Evolutionary conservation across 2,797 vertebrate species (phyloP).

Genomic region (Brotula barbata): DNA sequence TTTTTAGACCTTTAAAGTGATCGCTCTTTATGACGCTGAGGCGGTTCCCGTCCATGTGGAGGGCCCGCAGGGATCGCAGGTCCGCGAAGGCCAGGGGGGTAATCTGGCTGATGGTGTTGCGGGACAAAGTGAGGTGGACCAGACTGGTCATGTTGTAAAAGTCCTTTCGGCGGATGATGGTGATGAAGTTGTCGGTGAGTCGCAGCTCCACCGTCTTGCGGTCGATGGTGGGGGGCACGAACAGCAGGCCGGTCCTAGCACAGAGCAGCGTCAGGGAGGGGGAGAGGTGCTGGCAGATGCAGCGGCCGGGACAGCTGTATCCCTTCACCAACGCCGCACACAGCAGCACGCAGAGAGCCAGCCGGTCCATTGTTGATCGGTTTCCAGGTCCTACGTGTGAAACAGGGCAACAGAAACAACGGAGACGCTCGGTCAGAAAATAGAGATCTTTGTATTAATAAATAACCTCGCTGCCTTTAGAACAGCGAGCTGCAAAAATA

Average conservation of each 20-base stretch:
- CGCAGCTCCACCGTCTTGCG: slow-evolving; percentile 93
- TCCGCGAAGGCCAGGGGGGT: slow-evolving; percentile 86
- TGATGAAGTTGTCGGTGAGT: slow-evolving; percentile 96
- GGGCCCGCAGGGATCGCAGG: slow-evolving; percentile 86
- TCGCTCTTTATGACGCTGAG: slow-evolving; percentile 84
- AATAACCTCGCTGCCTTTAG: slow-evolving; percentile 44
- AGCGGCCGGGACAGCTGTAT: slow-evolving; percentile 91
- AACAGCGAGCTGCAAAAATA: slow-evolving; percentile 55
- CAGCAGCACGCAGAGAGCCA: slow-evolving; percentile 85
- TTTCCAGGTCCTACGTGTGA: slow-evolving; percentile 70
- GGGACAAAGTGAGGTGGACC: slow-evolving; percentile 93
- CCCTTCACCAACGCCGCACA: slow-evolving; percentile 74
- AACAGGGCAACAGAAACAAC: slow-evolving; percentile 46
- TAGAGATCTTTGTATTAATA: slow-evolving; percentile 54
- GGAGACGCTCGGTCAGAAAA: slow-evolving; percentile 35
- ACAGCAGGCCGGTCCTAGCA: slow-evolving; percentile 92
- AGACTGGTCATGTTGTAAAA: slow-evolving; percentile 96
- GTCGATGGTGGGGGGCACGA: slow-evolving; percentile 91
- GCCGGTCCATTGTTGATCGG: slow-evolving; percentile 81
- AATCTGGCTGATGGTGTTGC: slow-evolving; percentile 94
- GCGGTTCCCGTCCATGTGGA: slow-evolving; percentile 95
- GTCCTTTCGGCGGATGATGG: slow-evolving; percentile 88
- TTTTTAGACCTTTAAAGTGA: slow-evolving; percentile 88
- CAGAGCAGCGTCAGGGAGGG: slow-evolving; percentile 92
- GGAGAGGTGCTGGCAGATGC: slow-evolving; percentile 94